phyloP scores from a whole-genome alignment of 2,888 invertebrate species.

The Tiliacea aurago region DNA sequence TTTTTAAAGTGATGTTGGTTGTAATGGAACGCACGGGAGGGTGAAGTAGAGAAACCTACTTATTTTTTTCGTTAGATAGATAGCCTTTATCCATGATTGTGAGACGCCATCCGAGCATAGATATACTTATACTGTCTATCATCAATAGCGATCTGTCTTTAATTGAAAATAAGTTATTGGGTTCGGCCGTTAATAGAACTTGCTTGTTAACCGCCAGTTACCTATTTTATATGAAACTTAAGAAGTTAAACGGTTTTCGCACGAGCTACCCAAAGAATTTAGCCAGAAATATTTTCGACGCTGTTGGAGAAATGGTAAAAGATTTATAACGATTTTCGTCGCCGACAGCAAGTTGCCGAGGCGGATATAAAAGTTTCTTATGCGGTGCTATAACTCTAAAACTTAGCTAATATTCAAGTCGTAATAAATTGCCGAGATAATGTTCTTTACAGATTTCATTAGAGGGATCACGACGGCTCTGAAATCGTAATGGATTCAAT shows the following conservation, averaged over 20 bases:
- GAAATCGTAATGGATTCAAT: slow-evolving; percentile 62
- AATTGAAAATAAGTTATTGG: too few relatives aligned
- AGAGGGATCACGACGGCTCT: slow-evolving; percentile 63
- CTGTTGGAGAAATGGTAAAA: slow-evolving; percentile 75
- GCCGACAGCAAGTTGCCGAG: slow-evolving; percentile 75
- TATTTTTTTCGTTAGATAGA: too few relatives aligned
- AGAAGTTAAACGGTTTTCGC: slow-evolving; percentile 71
- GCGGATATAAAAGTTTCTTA: slow-evolving; percentile 76
- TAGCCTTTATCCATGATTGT: too few relatives aligned
- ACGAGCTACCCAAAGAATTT: slow-evolving; percentile 66
- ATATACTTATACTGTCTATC: too few relatives aligned
- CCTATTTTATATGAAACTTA: slow-evolving; percentile 70
- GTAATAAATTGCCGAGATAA: slow-evolving; percentile 80
- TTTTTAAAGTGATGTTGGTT: too few relatives aligned
- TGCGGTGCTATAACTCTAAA: slow-evolving; percentile 77
- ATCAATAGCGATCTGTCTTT: too few relatives aligned
- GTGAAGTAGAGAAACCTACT: too few relatives aligned
- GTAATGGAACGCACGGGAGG: too few relatives aligned
- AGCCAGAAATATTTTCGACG: slow-evolving; percentile 72
- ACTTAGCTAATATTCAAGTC: slow-evolving; percentile 81
- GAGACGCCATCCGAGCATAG: too few relatives aligned
- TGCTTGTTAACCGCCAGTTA: slow-evolving; percentile 64
- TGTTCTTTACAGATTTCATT: slow-evolving; percentile 77
- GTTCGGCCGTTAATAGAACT: too few relatives aligned
- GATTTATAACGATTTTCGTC: slow-evolving; percentile 80